phyloP scores from a whole-genome alignment of 2,888 invertebrate species.

The Folsomia candida region DNA sequence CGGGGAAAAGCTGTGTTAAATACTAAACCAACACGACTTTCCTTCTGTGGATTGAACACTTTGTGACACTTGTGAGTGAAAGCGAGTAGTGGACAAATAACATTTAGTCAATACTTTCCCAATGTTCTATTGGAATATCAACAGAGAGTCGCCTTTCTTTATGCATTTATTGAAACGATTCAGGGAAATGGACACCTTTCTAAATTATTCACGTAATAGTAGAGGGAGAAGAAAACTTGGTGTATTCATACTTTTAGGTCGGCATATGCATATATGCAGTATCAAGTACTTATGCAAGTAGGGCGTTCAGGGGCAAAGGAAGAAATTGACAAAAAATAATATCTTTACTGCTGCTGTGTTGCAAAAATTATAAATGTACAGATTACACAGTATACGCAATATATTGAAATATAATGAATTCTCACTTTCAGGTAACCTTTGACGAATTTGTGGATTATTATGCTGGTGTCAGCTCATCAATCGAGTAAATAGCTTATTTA shows the following conservation, averaged over 20 bases:
- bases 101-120: neutral
- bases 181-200: too few relatives aligned
- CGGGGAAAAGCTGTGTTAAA: neutral
- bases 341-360: too few relatives aligned
- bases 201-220: too few relatives aligned
- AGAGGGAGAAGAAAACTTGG: too few relatives aligned
- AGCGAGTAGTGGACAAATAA: neutral
- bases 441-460: constrained; percentile 95
- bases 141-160: neutral
- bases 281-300: too few relatives aligned
- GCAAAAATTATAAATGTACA: neutral
- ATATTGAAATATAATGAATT: neutral
- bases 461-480: constrained; percentile 83
- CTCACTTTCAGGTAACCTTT: constrained; percentile 74
- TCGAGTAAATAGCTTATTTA: too few relatives aligned
- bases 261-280: too few relatives aligned
- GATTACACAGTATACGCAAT: too few relatives aligned
- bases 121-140: neutral
- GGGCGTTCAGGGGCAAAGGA: too few relatives aligned
- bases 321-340: too few relatives aligned
- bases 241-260: too few relatives aligned
- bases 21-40: neutral
- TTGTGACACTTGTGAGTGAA: neutral
- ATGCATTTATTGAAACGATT: too few relatives aligned
- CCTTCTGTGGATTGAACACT: neutral